Conservation (phyloP, 2,797 vertebrate genomes). For the Octomys mimax region DNA sequence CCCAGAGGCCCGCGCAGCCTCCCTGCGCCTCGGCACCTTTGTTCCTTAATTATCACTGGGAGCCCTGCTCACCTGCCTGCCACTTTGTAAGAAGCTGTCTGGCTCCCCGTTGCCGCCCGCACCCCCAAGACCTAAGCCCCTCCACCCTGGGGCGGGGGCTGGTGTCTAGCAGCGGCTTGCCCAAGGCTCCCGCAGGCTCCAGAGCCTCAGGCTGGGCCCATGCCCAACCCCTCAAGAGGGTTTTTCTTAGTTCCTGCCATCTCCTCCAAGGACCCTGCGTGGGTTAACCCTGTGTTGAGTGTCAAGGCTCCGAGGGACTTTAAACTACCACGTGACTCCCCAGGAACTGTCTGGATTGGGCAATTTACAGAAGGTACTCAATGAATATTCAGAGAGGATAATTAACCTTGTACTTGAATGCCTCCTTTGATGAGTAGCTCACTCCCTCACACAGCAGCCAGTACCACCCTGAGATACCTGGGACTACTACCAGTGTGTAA, state of each 20-base stretch:
- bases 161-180: constrained; percentile 61
- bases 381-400: constrained; percentile 34
- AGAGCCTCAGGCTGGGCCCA: constrained; percentile 24
- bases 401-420: constrained; percentile 44
- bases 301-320: constrained; percentile 1
- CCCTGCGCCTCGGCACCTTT: constrained; percentile 82
- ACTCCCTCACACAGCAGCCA: neutral
- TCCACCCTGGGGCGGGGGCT: neutral
- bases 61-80: constrained; percentile 83
- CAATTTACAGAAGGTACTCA: neutral
- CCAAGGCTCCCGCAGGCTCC: constrained; percentile 45
- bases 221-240: neutral
- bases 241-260: neutral
- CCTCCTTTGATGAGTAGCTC: constrained; percentile 5
- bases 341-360: neutral
- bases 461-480: neutral
- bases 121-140: constrained; percentile 64
- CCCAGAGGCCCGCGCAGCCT: constrained; percentile 79
- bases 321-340: neutral
- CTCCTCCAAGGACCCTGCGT: constrained; percentile 23
- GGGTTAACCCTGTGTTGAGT: neutral
- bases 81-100: constrained; percentile 86
- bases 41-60: constrained; percentile 86
- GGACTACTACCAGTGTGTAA: neutral
- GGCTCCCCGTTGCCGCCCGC: constrained; percentile 70